These are phyloP conservation scores for Synergus laeviventris DNA, from an alignment of 2,888 invertebrate genomes.

Conservation along the genomic window DNA sequence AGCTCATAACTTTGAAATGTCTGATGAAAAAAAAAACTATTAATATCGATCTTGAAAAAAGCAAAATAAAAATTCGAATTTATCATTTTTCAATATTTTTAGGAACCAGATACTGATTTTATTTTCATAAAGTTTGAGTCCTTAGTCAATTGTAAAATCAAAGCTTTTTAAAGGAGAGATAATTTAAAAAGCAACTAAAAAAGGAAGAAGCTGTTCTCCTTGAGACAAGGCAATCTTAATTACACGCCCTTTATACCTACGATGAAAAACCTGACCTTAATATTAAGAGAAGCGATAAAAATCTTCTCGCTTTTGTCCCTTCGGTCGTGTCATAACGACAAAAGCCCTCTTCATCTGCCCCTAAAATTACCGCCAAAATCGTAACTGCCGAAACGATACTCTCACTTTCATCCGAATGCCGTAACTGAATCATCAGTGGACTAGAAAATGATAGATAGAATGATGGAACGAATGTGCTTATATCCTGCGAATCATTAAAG, in stretches of 20 bases:
- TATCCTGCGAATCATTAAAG: not conserved
- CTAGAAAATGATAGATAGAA: not conserved
- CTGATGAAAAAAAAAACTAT: not conserved
- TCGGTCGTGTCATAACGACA: not conserved
- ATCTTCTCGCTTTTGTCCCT: conserved; percentile 14
- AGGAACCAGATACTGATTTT: too few relatives aligned
- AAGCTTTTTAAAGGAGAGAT: too few relatives aligned
- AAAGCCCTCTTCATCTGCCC: not conserved
- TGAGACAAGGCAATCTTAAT: not conserved
- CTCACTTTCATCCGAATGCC: conserved; percentile 16
- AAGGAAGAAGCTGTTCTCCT: not conserved
- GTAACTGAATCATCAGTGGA: not conserved
- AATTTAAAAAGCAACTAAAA: not conserved
- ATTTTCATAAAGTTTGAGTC: too few relatives aligned
- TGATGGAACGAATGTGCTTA: not conserved
- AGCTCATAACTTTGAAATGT: not conserved
- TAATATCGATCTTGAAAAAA: too few relatives aligned
- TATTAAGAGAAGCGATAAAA: conserved; percentile 21
- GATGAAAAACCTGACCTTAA: conserved; percentile 5
- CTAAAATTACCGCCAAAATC: conserved; percentile 9
- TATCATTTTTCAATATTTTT: too few relatives aligned
- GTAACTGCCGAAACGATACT: conserved; percentile 14
- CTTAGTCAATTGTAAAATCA: too few relatives aligned
- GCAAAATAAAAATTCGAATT: too few relatives aligned
- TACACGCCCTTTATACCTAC: not conserved